Percentiles rank a stretch among this genome's conserved stretches.
Conservation (phyloP, 2,888 invertebrate genomes). For the Agonum fuliginosum region DNA sequence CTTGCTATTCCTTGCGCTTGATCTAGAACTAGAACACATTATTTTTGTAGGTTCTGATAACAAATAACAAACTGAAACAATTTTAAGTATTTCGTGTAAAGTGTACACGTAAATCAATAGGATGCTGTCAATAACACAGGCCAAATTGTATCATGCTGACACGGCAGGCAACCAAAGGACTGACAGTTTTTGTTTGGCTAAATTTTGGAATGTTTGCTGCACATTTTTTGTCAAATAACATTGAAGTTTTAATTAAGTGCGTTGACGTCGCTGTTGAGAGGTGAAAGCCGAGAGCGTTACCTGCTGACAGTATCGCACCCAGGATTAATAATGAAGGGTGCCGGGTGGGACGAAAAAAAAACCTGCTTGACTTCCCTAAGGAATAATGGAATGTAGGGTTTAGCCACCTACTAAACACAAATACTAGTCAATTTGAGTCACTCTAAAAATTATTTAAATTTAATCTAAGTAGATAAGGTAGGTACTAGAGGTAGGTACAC, state of each 20-base stretch:
- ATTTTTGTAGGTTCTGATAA: slow-evolving; percentile 32
- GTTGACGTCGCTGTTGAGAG: neutral
- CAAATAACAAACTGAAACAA: slow-evolving; percentile 45
- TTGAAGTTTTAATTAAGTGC: slow-evolving; percentile 19
- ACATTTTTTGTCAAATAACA: slow-evolving; percentile 34
- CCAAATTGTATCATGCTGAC: slow-evolving; percentile 41
- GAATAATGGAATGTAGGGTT: too few species aligned
- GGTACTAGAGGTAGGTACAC: too few species aligned
- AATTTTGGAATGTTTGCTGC: neutral
- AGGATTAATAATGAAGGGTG: too few species aligned
- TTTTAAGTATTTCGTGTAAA: slow-evolving; percentile 40
- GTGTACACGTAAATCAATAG: slow-evolving; percentile 52
- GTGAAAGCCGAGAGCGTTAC: too few species aligned
- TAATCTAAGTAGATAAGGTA: too few species aligned
- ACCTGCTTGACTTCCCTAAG: too few species aligned
- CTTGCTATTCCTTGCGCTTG: neutral
- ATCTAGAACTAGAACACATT: too few species aligned
- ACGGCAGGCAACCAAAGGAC: neutral
- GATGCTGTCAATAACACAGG: slow-evolving; percentile 50
- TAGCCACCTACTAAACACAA: too few species aligned
- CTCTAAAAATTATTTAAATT: too few species aligned
- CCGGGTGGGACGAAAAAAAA: too few species aligned
- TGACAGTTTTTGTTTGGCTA: slow-evolving; percentile 46
- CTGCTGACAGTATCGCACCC: too few species aligned
- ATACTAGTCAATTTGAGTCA: too few species aligned